Conservation (phyloP, 2,797 vertebrate species). For the Poecilia picta region DNA sequence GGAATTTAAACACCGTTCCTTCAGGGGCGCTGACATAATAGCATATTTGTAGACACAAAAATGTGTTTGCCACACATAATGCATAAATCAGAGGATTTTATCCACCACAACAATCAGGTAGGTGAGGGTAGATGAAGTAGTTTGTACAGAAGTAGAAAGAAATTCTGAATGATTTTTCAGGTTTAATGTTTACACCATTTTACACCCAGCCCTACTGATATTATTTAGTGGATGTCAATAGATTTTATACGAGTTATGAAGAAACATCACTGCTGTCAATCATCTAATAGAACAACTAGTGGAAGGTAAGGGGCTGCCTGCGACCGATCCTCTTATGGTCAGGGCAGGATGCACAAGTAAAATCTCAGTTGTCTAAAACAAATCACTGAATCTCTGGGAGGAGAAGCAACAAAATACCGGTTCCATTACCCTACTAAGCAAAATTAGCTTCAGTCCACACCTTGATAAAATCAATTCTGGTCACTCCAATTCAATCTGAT, state of each 20-base stretch:
- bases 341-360: neutral
- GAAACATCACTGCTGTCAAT: neutral
- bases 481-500: neutral
- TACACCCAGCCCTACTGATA: neutral
- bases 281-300: no score
- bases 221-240: neutral
- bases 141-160: conserved; percentile 2
- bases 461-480: neutral
- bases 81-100: conserved; percentile 23
- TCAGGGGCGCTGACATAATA: conserved; percentile 33
- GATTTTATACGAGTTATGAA: neutral
- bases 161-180: conserved; percentile 1
- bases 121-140: conserved; percentile 5
- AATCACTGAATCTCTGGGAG: neutral
- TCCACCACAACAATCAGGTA: neutral
- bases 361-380: neutral
- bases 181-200: conserved; percentile 12
- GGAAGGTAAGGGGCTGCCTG: no score
- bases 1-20: conserved; percentile 44
- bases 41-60: conserved; percentile 47
- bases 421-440: neutral
- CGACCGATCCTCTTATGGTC: no score
- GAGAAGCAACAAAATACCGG: neutral
- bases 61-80: conserved; percentile 28
- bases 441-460: neutral